phyloP scores from a whole-genome alignment of 2,797 vertebrate genomes.

The Dendrocincla tyrannina region DNA sequence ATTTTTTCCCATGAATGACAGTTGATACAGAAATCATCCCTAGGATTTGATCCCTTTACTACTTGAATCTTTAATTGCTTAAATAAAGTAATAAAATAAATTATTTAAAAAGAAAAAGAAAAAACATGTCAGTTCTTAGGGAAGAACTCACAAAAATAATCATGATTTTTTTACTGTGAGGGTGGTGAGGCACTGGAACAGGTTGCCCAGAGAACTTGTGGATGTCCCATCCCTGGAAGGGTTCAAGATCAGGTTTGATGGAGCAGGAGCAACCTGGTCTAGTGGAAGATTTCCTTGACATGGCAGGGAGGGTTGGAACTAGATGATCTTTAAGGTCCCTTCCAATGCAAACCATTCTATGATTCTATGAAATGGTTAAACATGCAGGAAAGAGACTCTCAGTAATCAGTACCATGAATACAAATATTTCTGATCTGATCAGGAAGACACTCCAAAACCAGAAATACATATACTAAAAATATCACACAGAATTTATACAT shows the following conservation, averaged over 20 bases:
- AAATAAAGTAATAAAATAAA: background rate
- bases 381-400: background rate
- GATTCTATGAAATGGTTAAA: background rate
- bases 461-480: background rate
- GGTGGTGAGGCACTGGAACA: background rate
- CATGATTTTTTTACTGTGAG: background rate
- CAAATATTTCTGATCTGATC: background rate
- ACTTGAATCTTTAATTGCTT: background rate
- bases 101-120: background rate
- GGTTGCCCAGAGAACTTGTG: background rate
- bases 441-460: background rate
- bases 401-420: background rate
- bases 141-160: background rate
- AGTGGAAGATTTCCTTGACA: background rate
- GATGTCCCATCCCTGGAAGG: background rate
- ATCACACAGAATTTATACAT: background rate
- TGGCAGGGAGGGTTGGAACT: background rate
- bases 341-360: background rate
- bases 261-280: background rate
- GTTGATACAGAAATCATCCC: background rate
- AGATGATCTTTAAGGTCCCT: background rate
- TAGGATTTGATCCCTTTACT: background rate
- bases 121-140: fast-evolving
- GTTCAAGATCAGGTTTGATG: background rate
- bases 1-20: background rate